Percentiles rank a stretch among this genome's conserved stretches.
phyloP scores from a whole-genome alignment of 2,888 invertebrate genomes.

The Heteropelma amictum region DNA sequence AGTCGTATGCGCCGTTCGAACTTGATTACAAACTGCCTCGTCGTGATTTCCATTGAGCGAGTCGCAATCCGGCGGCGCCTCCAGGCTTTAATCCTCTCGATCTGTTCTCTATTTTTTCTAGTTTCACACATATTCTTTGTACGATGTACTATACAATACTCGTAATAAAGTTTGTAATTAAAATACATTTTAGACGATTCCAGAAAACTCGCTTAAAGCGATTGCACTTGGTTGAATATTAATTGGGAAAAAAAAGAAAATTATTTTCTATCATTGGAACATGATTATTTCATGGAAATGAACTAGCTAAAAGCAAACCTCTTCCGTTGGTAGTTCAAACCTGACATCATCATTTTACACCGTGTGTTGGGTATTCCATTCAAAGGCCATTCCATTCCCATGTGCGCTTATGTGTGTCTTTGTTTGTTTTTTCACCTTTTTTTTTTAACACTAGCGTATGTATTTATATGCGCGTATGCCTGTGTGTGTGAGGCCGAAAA shows the following conservation, averaged over 20 bases:
- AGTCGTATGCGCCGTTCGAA: constrained; percentile 52
- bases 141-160: not conserved
- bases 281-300: too few relatives aligned
- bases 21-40: constrained; percentile 60
- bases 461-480: not conserved
- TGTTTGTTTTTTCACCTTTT: not conserved
- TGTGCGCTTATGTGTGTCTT: not conserved
- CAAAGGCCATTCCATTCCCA: too few relatives aligned
- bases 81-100: not conserved
- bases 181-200: not conserved
- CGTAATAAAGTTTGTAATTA: constrained; percentile 13
- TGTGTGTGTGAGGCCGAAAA: constrained; percentile 22
- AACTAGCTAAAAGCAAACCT: too few relatives aligned
- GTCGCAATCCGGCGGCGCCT: constrained; percentile 36
- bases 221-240: too few relatives aligned
- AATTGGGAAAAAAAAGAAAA: too few relatives aligned
- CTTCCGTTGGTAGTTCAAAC: too few relatives aligned
- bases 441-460: not conserved
- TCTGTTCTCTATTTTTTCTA: not conserved
- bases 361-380: too few relatives aligned
- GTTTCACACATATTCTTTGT: not conserved
- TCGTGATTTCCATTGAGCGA: constrained; percentile 45
- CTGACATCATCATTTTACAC: too few relatives aligned
- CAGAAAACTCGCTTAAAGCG: not conserved
- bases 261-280: too few relatives aligned